phyloP scores from a whole-genome alignment of 2,797 vertebrate species.

The Onychomys leucogaster region DNA sequence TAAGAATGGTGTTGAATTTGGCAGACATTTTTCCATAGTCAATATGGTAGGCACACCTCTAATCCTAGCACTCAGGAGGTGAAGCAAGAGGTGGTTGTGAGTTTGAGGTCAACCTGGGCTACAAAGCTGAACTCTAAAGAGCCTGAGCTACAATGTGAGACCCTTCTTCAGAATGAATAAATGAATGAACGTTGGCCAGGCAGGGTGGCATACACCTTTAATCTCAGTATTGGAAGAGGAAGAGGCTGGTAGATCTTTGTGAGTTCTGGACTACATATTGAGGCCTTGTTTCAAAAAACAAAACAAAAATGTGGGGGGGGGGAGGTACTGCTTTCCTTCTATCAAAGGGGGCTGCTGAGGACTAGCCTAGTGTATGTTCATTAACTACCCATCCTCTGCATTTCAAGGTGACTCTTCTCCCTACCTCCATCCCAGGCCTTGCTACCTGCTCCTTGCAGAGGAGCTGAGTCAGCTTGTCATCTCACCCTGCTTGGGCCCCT shows the following conservation, averaged over 20 bases:
- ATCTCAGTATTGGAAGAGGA: not conserved
- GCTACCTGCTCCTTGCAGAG: conserved; percentile 38
- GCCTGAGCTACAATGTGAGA: not conserved
- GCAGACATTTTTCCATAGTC: not conserved
- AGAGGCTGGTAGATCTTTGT: not conserved
- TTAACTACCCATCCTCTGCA: not conserved
- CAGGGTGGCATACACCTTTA: not conserved
- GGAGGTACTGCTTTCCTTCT: not conserved
- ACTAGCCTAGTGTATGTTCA: not conserved
- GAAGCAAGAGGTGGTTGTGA: not conserved
- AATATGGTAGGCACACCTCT: not conserved
- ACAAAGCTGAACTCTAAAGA: not conserved
- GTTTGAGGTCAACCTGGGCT: not conserved
- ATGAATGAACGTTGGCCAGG: not conserved
- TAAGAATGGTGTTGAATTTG: not conserved
- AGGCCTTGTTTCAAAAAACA: not conserved
- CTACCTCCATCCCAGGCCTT: not conserved
- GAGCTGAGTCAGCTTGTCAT: conserved; percentile 80
- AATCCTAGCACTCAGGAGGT: not conserved
- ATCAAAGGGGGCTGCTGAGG: not conserved
- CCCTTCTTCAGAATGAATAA: not conserved
- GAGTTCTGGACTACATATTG: not conserved
- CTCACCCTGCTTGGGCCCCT: not conserved
- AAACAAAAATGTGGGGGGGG: not conserved
- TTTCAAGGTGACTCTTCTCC: conserved; percentile 59